Base-by-base conservation (phyloP, 2,797 vertebrate genomes). In the Danio jaintianensis region DNA sequence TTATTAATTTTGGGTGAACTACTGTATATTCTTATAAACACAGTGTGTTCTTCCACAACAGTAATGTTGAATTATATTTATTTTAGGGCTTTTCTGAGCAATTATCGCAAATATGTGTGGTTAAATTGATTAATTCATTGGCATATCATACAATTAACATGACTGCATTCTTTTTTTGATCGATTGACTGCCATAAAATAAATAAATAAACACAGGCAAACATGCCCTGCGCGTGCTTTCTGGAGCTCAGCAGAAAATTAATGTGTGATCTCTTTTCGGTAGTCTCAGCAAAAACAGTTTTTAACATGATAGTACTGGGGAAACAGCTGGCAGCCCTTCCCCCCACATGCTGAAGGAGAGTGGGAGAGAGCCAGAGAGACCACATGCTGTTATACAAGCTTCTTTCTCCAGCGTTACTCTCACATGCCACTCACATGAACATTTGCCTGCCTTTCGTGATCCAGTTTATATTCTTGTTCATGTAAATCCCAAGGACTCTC, bases 261-360 rank as follows among this genome's bases (percentile, higher is more conserved):
- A 86, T 82, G 76, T 74, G 71, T 79, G 79, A 78, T 85, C 67
- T 81, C 75, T 75, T 81, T 81, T 79, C 29, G 48, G 75, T 73
- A 75, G 72, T 84, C 78, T 85, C 85, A 85, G 85, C 82, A 76
- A 82, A 86, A 84, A 75, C 82, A 69, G 79, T 86, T 88, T 83
- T 84, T 83, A 85, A 84, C 79, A 80, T 76, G 75, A 63, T 72
- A 63, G 80, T 81, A 66, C 58, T 68, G 40, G 13, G 78, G 66
- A 81, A 85, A 83, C 86, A 88, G 86, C 86, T 88, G 85, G 83
- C 18, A 43, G 15, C 82, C 85, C 85, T 53, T 88, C 84, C 87
- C 29, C 84, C 85, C 85, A 66, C 70, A 70, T 16, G 56, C 56
- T 67, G 48, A 72, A 67, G 42, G 81, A 72, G 61, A 59, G 43